phyloP scores from a whole-genome alignment of 2,797 vertebrate genomes.

The Aldrovandia affinis region DNA sequence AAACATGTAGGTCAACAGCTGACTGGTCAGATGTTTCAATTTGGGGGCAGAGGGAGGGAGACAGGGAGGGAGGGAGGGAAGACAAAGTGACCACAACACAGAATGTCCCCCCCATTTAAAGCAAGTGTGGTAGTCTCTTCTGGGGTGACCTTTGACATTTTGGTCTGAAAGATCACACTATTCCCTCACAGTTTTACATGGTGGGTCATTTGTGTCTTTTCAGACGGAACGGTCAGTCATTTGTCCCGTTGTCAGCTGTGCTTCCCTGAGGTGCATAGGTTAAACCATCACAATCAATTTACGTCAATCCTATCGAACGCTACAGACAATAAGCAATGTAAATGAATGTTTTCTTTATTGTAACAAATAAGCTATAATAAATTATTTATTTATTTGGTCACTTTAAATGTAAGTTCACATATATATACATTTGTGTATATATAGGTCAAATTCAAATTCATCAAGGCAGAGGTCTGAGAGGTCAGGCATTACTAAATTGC shows the following conservation, averaged over 20 bases:
- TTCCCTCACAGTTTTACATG: conserved; percentile 7
- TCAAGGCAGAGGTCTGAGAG: too few species aligned
- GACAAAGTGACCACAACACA: neutral
- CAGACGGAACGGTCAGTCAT: neutral
- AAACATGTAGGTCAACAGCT: neutral
- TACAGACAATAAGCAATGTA: neutral
- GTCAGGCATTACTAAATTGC: too few species aligned
- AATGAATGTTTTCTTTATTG: neutral
- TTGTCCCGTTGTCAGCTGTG: conserved; percentile 18
- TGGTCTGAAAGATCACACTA: conserved; percentile 3
- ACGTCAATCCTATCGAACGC: neutral
- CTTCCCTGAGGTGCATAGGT: conserved; percentile 3
- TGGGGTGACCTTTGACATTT: conserved; percentile 26
- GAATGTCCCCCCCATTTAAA: neutral
- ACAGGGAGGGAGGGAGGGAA: conserved; percentile 13
- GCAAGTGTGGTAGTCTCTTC: conserved; percentile 14
- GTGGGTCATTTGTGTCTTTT: neutral
- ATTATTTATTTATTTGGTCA: neutral
- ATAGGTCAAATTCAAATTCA: too few species aligned
- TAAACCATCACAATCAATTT: conserved; percentile 15
- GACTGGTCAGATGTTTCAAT: conserved; percentile 23
- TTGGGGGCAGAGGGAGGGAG: conserved; percentile 4
- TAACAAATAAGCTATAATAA: neutral
- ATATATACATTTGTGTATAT: too few species aligned
- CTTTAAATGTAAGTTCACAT: too few species aligned